Conservation (phyloP, 2,113 vertebrate species). For the Hemiscyllium ocellatum region DNA sequence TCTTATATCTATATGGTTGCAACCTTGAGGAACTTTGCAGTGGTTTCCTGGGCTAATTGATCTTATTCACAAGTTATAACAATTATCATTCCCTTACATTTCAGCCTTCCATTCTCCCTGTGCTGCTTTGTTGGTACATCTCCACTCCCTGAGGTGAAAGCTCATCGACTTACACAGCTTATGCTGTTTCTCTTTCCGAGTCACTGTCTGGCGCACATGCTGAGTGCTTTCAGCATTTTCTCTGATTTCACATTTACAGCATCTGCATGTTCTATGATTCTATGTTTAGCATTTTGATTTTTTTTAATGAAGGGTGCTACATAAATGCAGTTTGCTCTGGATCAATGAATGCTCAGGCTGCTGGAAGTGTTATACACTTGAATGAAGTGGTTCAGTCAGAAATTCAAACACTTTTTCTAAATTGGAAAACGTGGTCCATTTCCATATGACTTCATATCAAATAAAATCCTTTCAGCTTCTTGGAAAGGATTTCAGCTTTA, state of each 20-base stretch:
- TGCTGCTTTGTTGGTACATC: not conserved
- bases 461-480: not conserved
- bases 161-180: not conserved
- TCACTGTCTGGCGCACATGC: not conserved
- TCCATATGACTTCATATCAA: not conserved
- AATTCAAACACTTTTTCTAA: not conserved
- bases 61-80: not conserved
- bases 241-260: not conserved
- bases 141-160: not conserved
- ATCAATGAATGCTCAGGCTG: not conserved
- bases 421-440: not conserved
- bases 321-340: not conserved
- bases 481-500: not conserved
- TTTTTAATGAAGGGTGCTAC: not conserved
- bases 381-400: not conserved
- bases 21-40: no score
- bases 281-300: not conserved
- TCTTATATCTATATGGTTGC: no score
- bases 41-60: no score
- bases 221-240: not conserved
- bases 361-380: not conserved
- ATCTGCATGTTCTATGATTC: not conserved
- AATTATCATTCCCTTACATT: not conserved
- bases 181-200: not conserved
- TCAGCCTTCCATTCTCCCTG: not conserved